Conservation (phyloP, 1,140 invertebrate genomes). For the Drosophila prosaltans region DNA sequence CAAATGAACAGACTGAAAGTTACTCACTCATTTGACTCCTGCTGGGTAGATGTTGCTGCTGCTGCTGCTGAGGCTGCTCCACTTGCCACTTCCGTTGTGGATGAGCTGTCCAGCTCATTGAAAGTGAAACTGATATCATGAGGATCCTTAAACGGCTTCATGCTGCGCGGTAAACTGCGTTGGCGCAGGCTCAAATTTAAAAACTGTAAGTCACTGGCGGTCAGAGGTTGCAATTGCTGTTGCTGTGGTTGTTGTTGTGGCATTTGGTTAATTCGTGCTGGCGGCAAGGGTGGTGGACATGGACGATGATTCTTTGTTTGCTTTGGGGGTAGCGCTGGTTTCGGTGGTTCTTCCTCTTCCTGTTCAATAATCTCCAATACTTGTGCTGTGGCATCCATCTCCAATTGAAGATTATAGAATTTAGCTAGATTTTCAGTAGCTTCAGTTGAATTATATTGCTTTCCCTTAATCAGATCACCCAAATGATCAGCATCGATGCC, state of each 20-base stretch:
- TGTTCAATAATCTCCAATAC: conserved; percentile 72
- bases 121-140: conserved; percentile 83
- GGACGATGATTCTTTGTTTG: conserved; percentile 24
- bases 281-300: conserved; percentile 55
- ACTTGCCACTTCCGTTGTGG: conserved; percentile 37
- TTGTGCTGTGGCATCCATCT: conserved; percentile 49
- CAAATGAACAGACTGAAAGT: conserved; percentile 67
- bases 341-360: conserved; percentile 48
- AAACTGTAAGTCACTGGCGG: conserved; percentile 78
- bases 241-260: conserved; percentile 6
- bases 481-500: conserved; percentile 80
- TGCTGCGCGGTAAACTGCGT: conserved; percentile 74
- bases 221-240: conserved; percentile 62
- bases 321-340: conserved; percentile 74
- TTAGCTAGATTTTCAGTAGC: conserved; percentile 64
- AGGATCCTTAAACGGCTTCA: conserved; percentile 82
- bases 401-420: conserved; percentile 56
- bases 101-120: conserved; percentile 61
- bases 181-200: conserved; percentile 79
- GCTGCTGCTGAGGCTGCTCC: conserved; percentile 15
- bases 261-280: conserved; percentile 29
- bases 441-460: conserved; percentile 60
- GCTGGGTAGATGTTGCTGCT: conserved; percentile 46
- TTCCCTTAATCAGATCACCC: conserved; percentile 70
- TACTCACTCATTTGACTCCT: conserved; percentile 78